These are phyloP conservation scores for Anoplius nigerrimus DNA, from an alignment of 2,888 invertebrate genomes.

Conservation along the genomic window DNA sequence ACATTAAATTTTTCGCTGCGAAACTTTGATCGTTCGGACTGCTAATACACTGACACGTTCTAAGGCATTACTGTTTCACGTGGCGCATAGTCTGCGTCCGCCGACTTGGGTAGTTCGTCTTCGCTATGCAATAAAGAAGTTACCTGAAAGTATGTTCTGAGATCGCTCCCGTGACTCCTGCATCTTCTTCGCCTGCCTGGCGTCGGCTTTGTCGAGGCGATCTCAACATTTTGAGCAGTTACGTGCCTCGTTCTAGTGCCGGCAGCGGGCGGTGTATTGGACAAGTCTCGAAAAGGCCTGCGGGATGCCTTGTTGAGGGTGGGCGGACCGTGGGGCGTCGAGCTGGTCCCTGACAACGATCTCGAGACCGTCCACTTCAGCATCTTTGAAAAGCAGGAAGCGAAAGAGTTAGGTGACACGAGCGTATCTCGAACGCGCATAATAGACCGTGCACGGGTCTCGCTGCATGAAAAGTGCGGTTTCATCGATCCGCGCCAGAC, in stretches of 20 bases:
- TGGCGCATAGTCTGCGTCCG: too few species aligned
- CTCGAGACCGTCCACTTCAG: conserved; percentile 74
- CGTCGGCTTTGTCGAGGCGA: conserved; percentile 36
- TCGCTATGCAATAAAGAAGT: conserved; percentile 7
- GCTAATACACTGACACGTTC: too few species aligned
- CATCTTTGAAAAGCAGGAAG: conserved; percentile 60
- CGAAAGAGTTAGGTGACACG: background rate
- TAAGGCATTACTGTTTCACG: too few species aligned
- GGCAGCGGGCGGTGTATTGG: conserved; percentile 70
- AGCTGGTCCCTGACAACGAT: conserved; percentile 70
- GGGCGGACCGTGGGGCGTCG: conserved; percentile 69
- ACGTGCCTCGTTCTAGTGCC: conserved; percentile 43
- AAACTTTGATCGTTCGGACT: too few species aligned
- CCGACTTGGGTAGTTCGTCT: background rate
- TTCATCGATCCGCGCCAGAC: too few species aligned
- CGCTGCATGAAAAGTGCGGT: too few species aligned
- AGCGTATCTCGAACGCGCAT: too few species aligned
- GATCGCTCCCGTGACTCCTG: conserved; percentile 69
- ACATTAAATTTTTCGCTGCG: too few species aligned
- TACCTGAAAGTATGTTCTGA: conserved; percentile 71
- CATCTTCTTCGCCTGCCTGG: conserved; percentile 67
- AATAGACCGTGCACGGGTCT: too few species aligned
- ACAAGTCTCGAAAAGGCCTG: conserved; percentile 71
- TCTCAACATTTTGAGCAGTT: conserved; percentile 41
- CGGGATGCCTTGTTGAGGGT: conserved; percentile 58